Percentiles rank a stretch among this genome's conserved stretches.
phyloP scores from a whole-genome alignment of 2,113 vertebrate species.

The Erythrocercus mccallii region DNA sequence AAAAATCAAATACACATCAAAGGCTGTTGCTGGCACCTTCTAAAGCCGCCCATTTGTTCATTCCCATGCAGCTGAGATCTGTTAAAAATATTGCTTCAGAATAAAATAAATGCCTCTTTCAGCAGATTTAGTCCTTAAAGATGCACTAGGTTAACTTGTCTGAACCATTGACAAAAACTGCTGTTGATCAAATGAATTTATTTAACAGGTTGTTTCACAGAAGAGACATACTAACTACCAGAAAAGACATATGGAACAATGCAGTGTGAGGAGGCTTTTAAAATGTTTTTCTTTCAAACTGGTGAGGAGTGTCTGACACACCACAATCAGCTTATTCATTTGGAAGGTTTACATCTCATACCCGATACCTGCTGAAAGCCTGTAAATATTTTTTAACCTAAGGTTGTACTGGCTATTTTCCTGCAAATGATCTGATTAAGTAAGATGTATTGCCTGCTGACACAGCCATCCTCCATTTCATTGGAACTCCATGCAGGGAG shows the following conservation, averaged over 20 bases:
- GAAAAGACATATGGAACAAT: background rate
- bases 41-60: background rate
- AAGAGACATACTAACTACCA: background rate
- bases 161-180: background rate
- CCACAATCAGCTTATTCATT: background rate
- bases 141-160: background rate
- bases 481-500: background rate
- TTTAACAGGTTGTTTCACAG: background rate
- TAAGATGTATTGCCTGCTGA: background rate
- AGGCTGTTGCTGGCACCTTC: background rate
- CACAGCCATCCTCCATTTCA: background rate
- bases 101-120: background rate
- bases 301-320: background rate
- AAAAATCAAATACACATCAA: background rate
- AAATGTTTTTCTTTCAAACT: background rate
- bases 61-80: background rate
- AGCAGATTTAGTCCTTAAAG: background rate
- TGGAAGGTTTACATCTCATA: background rate
- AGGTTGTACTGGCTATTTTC: background rate
- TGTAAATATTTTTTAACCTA: background rate
- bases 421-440: background rate
- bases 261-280: background rate
- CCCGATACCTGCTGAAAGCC: background rate
- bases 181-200: background rate
- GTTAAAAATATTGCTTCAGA: background rate